phyloP scores from a whole-genome alignment of 2,888 invertebrate genomes.

The Icerya purchasi region DNA sequence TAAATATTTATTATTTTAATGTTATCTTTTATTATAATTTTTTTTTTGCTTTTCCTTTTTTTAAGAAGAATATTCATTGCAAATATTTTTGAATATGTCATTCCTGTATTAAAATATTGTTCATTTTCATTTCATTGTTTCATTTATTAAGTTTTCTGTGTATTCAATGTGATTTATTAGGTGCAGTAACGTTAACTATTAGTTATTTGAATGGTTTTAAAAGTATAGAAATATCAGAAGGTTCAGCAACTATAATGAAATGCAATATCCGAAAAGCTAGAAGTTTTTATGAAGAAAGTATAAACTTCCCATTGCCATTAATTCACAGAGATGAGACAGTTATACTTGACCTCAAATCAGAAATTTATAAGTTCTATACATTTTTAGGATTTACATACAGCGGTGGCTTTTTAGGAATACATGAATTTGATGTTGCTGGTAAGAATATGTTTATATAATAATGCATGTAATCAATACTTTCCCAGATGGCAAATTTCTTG shows the following conservation, averaged over 20 bases:
- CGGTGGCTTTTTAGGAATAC: conserved; percentile 62
- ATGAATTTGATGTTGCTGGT: conserved; percentile 43
- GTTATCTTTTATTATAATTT: too few species aligned
- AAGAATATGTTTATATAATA: conserved; percentile 1
- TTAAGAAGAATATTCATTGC: too few species aligned
- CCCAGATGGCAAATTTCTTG: neutral
- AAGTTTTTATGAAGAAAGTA: conserved; percentile 37
- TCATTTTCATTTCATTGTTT: too few species aligned
- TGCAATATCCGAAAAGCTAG: conserved; percentile 49
- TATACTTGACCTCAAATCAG: conserved; percentile 37
- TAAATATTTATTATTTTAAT: too few species aligned
- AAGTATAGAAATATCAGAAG: conserved; percentile 75
- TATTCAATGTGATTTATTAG: too few species aligned
- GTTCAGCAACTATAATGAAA: conserved; percentile 59
- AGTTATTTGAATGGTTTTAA: conserved; percentile 63
- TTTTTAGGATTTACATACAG: conserved; percentile 70
- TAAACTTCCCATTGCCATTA: conserved; percentile 29
- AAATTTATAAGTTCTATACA: conserved; percentile 67
- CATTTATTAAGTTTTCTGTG: too few species aligned
- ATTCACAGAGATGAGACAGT: conserved; percentile 27
- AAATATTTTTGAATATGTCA: too few species aligned
- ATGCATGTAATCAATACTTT: neutral
- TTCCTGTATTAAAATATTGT: too few species aligned
- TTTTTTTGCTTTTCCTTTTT: too few species aligned
- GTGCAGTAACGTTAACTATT: conserved; percentile 50